Evolutionary conservation across 1,140 invertebrate genomes (phyloP).

Genomic region (Solen grandis): DNA sequence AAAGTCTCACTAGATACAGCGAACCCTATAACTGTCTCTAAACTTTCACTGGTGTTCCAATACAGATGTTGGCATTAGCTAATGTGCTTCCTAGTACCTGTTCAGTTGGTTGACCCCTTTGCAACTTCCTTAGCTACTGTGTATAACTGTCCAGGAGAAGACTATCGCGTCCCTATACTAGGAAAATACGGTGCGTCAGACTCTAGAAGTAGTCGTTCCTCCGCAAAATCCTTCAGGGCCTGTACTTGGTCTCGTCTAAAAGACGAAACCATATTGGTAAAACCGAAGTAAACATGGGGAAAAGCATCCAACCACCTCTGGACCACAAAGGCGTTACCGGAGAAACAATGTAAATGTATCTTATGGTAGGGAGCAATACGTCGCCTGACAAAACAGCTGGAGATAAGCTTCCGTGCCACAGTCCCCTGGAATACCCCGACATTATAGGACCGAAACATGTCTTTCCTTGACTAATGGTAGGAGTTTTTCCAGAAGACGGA

Average conservation of each 20-base stretch:
- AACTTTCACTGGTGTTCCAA: no score
- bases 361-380: background rate
- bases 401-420: slow-evolving; percentile 9
- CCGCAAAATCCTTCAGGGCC: background rate
- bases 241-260: background rate
- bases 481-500: background rate
- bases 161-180: background rate
- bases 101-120: no score
- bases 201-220: slow-evolving; percentile 5
- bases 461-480: background rate
- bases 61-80: no score
- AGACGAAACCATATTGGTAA: background rate
- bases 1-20: no score
- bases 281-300: slow-evolving; percentile 6
- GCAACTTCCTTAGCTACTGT: slow-evolving; percentile 7
- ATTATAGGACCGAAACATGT: slow-evolving; percentile 26
- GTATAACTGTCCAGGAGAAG: slow-evolving; percentile 7
- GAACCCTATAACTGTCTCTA: no score
- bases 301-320: background rate
- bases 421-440: slow-evolving; percentile 16
- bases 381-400: background rate
- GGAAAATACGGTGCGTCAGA: slow-evolving; percentile 22
- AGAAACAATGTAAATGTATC: slow-evolving; percentile 21
- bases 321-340: slow-evolving; percentile 3
- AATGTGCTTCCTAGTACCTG: no score